phyloP scores from a whole-genome alignment of 2,113 vertebrate genomes.

The Macquaria ambigua region DNA sequence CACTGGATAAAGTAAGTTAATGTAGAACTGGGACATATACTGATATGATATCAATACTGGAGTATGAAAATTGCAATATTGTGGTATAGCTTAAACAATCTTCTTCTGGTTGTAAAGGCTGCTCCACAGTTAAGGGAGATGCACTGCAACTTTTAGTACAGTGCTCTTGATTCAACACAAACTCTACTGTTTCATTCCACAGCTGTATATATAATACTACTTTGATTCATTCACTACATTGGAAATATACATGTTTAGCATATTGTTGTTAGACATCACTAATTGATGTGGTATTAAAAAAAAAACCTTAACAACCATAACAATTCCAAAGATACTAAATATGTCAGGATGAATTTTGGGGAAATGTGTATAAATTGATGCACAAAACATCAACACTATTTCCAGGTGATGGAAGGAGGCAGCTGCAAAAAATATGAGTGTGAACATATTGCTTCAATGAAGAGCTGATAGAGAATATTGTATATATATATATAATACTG shows the following conservation, averaged over 20 bases:
- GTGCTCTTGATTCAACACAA: not conserved
- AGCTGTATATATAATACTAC: not conserved
- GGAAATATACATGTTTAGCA: not conserved
- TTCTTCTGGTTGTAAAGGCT: not conserved
- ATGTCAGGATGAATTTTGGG: not conserved
- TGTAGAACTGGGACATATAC: not conserved
- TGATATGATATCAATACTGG: not conserved
- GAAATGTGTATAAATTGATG: too few relatives aligned
- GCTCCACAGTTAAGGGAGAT: not conserved
- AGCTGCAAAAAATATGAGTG: too few relatives aligned
- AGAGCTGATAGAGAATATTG: too few relatives aligned
- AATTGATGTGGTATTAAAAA: not conserved
- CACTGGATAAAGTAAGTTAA: not conserved
- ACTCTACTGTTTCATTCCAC: not conserved
- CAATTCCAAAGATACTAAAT: not conserved
- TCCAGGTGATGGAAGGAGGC: too few relatives aligned
- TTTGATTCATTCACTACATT: not conserved
- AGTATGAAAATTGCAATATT: not conserved
- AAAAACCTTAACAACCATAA: not conserved
- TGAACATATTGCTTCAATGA: too few relatives aligned
- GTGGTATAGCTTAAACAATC: not conserved
- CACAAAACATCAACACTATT: too few relatives aligned
- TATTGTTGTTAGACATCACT: too few relatives aligned
- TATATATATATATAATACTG: too few relatives aligned
- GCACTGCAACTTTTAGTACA: not conserved